Evolutionary conservation across 23 tunicate species (phyloP), one percentile per base, ranked within the genome.

Genomic region (Ciona savignyi): DNA sequence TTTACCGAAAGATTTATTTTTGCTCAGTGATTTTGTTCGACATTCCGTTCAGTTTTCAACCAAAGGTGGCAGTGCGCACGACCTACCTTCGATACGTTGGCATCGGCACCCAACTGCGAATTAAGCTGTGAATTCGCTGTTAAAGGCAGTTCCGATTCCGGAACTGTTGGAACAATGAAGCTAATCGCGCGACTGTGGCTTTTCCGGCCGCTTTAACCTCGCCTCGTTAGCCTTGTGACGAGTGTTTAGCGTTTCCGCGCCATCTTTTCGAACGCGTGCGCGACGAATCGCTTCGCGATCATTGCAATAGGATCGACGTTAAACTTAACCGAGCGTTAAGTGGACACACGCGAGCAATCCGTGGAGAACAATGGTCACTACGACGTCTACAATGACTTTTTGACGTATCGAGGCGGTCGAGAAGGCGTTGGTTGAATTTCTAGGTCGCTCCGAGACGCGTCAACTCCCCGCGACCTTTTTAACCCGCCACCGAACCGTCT

Each of bases 311-410:
- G 15, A 42, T 42, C 67, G 67, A 63, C 26, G 67, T 72, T 42
- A 72, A 72, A 49, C 32, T 72, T 48, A 72, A 72, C 76, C 76
- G 76, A 72, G 76, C 76, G 76, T 72, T 25, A 34, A 72, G 20
- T 25, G 64, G n/a, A 20, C 32, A 27, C 65, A 15, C 64, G 76
- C 60, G 63, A 48, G 76, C 2, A 24, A 32, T 34, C 31, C 32
- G 63, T 25, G 25, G 21, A 27, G 60, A 51, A 72, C 51, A 72
- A 72, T 33, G 64, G 28, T 6, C 67, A 63, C 15, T 6, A 15
- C 15, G 56, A 42, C 56, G 56, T 42, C 9, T 15, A 42, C 56
- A 42, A 42, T 42, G 56, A 9, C 56, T 42, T 15, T 42, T 9
- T 42, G 56, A 42, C 56, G 56, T 42, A 42, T 42, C 56, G 56